Base-by-base conservation (phyloP, 2,888 invertebrate species). In the Drosophila monieri region DNA sequence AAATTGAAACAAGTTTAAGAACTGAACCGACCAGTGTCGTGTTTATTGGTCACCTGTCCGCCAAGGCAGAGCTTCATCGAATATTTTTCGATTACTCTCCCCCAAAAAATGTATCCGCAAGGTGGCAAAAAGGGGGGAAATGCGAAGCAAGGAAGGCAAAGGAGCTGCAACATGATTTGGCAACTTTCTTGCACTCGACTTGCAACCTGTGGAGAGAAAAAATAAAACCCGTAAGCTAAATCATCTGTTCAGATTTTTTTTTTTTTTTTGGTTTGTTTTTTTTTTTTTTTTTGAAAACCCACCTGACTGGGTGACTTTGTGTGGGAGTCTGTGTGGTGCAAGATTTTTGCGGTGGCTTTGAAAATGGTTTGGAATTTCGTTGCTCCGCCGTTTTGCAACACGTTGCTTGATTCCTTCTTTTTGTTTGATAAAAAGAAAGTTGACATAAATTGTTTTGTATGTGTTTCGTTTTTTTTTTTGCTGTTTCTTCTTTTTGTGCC, bases 381-480 rank as follows among this genome's bases (percentile, higher is more conserved):
- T 54, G 68, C 46, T 64, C 44, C 61, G 12, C 48, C 44, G 43
- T 58, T 65, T 68, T 58, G 53, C 70, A 52, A 48, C 57, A 44
- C 43, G 49, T 74, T 18, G 35, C 14, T 39, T 70, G 73, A 71
- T 85, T 83, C 80, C 80, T 79, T 85, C 65, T 77, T 79, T 77
- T 85, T 80, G 79, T 83, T 83, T 85, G 78, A 85, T 85, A 78
- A 84, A 84, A 87, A 87, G 84, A 84, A 84, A 84, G 84, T 84
- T 87, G 85, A 87, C 84, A 84, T 86, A 80, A 84, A 84, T 84
- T 81, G 79, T 70, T 86, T 72, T 64, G 59, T 71, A 55, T 39
- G 53, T 43, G 21, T 6, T 12, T 18, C 5, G 18, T 41, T 41
- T 39, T n/a, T 14, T 41, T 41, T 15, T 39, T 66, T 54, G 64